Conservation (phyloP, 2,113 vertebrate genomes). For the Sinocyclocheilus anshuiensis region DNA sequence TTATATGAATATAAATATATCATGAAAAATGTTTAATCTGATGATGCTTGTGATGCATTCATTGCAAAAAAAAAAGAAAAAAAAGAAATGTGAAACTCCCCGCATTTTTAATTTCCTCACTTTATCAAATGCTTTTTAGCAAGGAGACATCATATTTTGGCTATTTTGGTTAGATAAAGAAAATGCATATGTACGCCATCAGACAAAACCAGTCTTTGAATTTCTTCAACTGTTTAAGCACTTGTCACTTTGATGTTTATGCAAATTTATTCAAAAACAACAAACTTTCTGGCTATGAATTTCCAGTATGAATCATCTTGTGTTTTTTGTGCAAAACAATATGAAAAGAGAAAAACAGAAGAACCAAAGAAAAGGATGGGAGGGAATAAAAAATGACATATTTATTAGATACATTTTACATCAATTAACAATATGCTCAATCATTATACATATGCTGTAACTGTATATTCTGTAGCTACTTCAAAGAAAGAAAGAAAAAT, state of each 20-base stretch:
- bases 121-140: not conserved
- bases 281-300: not conserved
- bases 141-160: not conserved
- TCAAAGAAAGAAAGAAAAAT: not conserved
- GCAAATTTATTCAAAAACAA: not conserved
- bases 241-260: not conserved
- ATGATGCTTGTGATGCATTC: not conserved
- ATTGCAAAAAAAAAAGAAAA: not conserved
- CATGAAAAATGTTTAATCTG: not conserved
- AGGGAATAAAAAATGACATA: too few species aligned
- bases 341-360: too few species aligned
- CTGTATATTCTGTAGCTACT: not conserved
- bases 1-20: not conserved
- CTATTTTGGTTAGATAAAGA: not conserved
- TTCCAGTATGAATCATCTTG: not conserved
- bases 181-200: not conserved
- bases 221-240: not conserved
- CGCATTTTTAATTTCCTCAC: not conserved
- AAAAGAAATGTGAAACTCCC: not conserved
- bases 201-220: not conserved
- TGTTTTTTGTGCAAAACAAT: not conserved
- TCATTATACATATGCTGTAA: too few species aligned
- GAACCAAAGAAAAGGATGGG: too few species aligned
- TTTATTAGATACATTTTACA: too few species aligned
- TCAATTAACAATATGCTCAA: too few species aligned